phyloP scores from a whole-genome alignment of 2,888 invertebrate species.

The Athalia rosae region DNA sequence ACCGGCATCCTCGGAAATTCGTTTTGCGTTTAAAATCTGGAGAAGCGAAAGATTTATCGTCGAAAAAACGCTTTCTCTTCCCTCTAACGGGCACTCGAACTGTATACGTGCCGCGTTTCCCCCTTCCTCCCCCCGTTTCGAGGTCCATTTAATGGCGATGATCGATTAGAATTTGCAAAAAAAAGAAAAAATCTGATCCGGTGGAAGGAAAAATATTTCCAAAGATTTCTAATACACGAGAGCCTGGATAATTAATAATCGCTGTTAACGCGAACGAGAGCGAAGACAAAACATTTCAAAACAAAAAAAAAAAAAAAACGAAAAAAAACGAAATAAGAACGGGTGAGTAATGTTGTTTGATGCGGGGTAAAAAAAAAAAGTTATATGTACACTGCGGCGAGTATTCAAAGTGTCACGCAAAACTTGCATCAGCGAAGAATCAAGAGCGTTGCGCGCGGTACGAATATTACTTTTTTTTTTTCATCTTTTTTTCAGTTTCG shows the following conservation, averaged over 20 bases:
- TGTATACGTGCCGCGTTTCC: neutral
- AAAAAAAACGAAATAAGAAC: no score
- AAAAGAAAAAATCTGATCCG: no score
- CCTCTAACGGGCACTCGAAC: neutral
- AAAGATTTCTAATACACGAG: no score
- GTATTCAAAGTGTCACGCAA: conserved; percentile 31
- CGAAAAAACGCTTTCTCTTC: neutral
- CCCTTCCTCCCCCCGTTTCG: neutral
- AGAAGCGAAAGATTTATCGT: conserved; percentile 18
- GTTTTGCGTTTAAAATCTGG: no score
- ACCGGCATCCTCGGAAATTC: neutral
- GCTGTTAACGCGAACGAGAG: no score
- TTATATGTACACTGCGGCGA: neutral
- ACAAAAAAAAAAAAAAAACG: no score
- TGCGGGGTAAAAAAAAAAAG: neutral
- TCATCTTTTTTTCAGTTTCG: neutral
- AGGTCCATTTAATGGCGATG: neutral
- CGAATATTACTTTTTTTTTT: no score
- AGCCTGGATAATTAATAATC: no score
- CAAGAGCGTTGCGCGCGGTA: neutral
- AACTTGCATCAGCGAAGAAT: conserved; percentile 36
- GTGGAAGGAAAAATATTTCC: no score
- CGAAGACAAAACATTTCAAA: no score
- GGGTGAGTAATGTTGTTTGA: no score
- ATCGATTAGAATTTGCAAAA: no score